phyloP scores from a whole-genome alignment of 2,888 invertebrate species.

The Eupithecia subumbrata region DNA sequence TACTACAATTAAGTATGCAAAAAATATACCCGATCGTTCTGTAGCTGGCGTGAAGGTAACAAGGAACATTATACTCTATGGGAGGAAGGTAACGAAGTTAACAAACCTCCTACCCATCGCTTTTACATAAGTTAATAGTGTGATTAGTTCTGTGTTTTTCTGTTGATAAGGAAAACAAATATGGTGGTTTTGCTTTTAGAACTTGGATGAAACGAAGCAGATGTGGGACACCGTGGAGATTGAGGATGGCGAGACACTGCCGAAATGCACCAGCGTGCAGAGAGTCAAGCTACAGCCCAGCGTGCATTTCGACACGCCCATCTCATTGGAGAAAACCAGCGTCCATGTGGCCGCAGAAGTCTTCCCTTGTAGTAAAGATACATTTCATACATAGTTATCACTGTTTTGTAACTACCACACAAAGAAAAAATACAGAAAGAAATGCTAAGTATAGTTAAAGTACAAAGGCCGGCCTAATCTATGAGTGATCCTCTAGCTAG shows the following conservation, averaged over 20 bases:
- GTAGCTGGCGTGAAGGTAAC: too few species aligned
- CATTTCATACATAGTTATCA: not conserved
- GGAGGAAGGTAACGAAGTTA: too few species aligned
- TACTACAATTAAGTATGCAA: too few species aligned
- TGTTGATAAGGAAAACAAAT: not conserved
- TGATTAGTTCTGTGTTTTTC: not conserved
- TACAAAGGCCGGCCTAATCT: too few species aligned
- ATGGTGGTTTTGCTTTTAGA: constrained; percentile 46
- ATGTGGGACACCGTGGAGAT: constrained; percentile 44
- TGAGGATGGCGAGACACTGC: constrained; percentile 53
- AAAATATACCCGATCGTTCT: too few species aligned
- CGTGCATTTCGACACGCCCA: constrained; percentile 66
- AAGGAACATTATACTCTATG: too few species aligned
- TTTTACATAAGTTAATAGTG: not conserved
- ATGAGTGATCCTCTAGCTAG: too few species aligned
- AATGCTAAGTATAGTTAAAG: too few species aligned
- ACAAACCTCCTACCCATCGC: not conserved
- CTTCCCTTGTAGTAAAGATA: constrained; percentile 69
- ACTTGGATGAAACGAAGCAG: constrained; percentile 59
- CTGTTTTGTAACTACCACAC: too few species aligned
- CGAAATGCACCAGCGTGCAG: constrained; percentile 60
- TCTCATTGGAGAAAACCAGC: constrained; percentile 70
- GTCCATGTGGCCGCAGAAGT: constrained; percentile 71
- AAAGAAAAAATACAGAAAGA: too few species aligned
- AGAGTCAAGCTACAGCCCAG: constrained; percentile 60